Evolutionary conservation across 2,888 invertebrate genomes (phyloP).

Genomic region (Germaria angustata): DNA sequence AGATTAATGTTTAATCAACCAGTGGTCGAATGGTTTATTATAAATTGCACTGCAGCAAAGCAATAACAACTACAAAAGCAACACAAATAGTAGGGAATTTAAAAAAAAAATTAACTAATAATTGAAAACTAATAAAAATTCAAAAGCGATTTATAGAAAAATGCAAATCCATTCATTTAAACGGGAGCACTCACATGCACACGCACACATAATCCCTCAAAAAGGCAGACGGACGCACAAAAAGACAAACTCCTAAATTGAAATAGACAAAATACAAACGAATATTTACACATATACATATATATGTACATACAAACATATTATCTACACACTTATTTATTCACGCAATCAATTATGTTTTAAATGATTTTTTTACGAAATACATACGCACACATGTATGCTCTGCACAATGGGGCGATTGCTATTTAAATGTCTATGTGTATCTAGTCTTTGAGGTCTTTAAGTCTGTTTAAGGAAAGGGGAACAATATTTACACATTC

Average conservation of each 20-base stretch:
- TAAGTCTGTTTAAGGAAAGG: no score
- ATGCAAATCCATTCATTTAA: slow-evolving; percentile 42
- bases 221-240: neutral
- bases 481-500: no score
- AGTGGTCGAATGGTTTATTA: slow-evolving; percentile 56
- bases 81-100: neutral
- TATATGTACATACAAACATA: neutral
- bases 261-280: slow-evolving; percentile 14
- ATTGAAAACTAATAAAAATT: slow-evolving; percentile 64
- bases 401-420: neutral
- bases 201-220: neutral
- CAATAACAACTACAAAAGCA: neutral
- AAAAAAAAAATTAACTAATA: slow-evolving; percentile 46
- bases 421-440: no score
- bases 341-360: slow-evolving; percentile 55
- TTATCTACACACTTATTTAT: slow-evolving; percentile 35
- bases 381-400: neutral
- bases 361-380: slow-evolving; percentile 24
- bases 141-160: slow-evolving; percentile 55
- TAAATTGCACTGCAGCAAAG: slow-evolving; percentile 22
- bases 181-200: slow-evolving; percentile 1
- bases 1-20: slow-evolving; percentile 61
- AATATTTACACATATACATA: neutral
- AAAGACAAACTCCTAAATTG: slow-evolving; percentile 4
- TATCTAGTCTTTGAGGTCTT: no score